Evolutionary conservation across 2,888 invertebrate genomes (phyloP), one percentile per base, ranked within the genome.

Genomic region (Campopleginae sp.): DNA sequence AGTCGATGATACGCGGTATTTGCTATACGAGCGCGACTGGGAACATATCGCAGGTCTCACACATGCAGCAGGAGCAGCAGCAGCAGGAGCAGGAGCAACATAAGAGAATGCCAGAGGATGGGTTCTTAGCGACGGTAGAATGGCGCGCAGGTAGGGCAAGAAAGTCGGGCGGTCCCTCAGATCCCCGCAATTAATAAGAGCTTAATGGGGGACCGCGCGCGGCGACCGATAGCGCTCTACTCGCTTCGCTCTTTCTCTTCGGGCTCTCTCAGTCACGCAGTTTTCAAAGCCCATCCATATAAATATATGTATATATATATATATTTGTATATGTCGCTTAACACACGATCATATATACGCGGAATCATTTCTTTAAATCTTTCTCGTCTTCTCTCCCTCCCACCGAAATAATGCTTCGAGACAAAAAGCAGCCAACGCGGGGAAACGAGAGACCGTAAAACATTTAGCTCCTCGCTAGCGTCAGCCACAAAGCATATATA

Each of bases 111-210:
- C 88, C 87, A 86, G 38, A 38, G 87, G 87, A 87, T 87, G 88
- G 87, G 88, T 89, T 89, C 88, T 89, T 88, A 89, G 88, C 87
- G 87, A 89, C 86, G 87, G 88, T 85, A 89, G 91, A 92, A 92
- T 91, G 92, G 92, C 92, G 92, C 90, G 92, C 92, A 91, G 92
- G 91, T 91, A 91, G 90, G 87, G 90, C 92, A 93, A 93, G 92
- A 92, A 93, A 92, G 91, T 89, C 90, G 88, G 91, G 91, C 92
- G 93, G 92, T 89, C 90, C 90, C 88, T 93, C 91, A 92, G 93
- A 93, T 93, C 92, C 91, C 91, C 90, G 91, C 93, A 93, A 93
- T 93, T 93, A 93, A 93, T 93, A 93, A 93, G 92, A 91, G 92
- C 92, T 92, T 93, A 93, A 93, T 93, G 92, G 93, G 91, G 90